Evolutionary conservation across 1,140 invertebrate genomes (phyloP), one percentile per base, ranked within the genome.

Genomic region (Zophobas morio): DNA sequence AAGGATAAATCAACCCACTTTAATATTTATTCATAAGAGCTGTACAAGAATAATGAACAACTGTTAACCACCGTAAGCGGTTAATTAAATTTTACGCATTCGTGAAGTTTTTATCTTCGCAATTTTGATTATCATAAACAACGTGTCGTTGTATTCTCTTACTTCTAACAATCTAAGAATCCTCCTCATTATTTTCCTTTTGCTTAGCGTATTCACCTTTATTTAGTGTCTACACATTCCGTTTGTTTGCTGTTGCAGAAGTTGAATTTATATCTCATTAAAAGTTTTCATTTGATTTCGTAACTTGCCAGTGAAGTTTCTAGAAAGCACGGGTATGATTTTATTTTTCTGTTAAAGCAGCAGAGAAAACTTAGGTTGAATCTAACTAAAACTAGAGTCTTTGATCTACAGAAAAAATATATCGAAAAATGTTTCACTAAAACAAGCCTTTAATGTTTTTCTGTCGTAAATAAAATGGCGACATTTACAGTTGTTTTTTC

Each of bases 41-140:
- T 53, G 70, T 47, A 70, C 54, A 47, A 60, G 63, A 53, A 76
- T 76, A 77, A 77, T 74, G 76, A 74, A 77, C 70, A 74, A 77
- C 76, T 77, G 76, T 74, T 77, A 77, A 66, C 70, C 66, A 77
- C 42, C 6, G 42, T 70, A 76, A 76, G 76, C 56, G 76, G 76
- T 77, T 77, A 77, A 77, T 77, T 77, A 77, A 77, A 77, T 77
- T 77, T 77, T 77, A 77, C 73, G 54, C 76, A 77, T 57, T 73
- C 76, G 70, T 51, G 47, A 35, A 74, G 39, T 57, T 77, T 20
- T 74, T 71, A 76, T 76, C 75, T 70, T 76, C 60, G 46, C 60
- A 51, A 70, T 70, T 53, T 70, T 63, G 74, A 75, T 75, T 75
- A 75, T 42, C 74, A 75, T 75, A 75, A 75, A 74, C 33, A 51